Evolutionary conservation across 2,113 vertebrate genomes (phyloP).

Genomic region (Lipotes vexillifer): DNA sequence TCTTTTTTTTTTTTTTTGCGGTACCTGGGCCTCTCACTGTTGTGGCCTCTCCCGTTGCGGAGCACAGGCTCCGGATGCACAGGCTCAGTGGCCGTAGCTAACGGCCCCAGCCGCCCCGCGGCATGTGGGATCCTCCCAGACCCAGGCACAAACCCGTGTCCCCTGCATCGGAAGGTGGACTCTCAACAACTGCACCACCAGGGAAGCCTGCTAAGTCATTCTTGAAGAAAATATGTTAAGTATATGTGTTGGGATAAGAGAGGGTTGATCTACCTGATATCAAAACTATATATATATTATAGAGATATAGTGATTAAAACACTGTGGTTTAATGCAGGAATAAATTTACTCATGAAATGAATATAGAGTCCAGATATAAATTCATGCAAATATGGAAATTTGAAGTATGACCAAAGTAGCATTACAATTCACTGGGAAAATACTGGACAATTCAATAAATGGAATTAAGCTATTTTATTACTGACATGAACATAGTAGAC

Average conservation of each 20-base stretch:
- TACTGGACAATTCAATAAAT: neutral
- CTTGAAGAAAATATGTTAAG: neutral
- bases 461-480: neutral
- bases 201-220: neutral
- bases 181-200: too few relatives aligned
- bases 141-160: too few relatives aligned
- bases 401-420: neutral
- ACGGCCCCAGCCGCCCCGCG: too few relatives aligned
- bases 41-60: too few relatives aligned
- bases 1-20: neutral
- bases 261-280: neutral
- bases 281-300: neutral
- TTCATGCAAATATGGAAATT: neutral
- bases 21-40: too few relatives aligned
- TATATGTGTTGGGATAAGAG: neutral
- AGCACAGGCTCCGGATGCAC: too few relatives aligned
- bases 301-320: neutral
- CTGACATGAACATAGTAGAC: neutral
- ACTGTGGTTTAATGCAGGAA: neutral
- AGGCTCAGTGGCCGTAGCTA: too few relatives aligned
- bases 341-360: neutral
- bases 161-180: too few relatives aligned
- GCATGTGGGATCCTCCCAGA: too few relatives aligned
- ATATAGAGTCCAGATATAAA: neutral
- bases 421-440: neutral